Evolutionary conservation across 2,888 invertebrate genomes (phyloP).

Genomic region (Falcaria lacertinaria): DNA sequence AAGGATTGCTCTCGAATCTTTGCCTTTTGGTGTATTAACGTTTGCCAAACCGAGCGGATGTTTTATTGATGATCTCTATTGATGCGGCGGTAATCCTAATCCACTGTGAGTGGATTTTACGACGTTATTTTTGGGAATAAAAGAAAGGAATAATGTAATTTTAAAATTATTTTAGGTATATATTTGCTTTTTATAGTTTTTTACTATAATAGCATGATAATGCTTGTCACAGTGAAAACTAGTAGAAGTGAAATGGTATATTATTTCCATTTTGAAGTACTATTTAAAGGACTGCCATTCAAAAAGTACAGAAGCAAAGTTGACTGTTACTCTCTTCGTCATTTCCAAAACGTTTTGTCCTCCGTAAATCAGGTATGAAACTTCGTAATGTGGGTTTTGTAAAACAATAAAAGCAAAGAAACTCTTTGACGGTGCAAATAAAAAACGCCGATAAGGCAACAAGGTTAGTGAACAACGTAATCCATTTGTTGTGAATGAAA

Average conservation of each 20-base stretch:
- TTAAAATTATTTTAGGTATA: no score
- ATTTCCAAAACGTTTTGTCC: neutral
- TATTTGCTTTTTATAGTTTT: no score
- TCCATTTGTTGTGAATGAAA: constrained; percentile 74
- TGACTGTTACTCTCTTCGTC: neutral
- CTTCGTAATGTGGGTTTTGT: constrained; percentile 16
- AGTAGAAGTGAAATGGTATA: no score
- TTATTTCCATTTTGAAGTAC: neutral
- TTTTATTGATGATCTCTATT: constrained; percentile 20
- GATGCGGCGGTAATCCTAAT: constrained; percentile 2
- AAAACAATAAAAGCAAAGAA: constrained; percentile 23
- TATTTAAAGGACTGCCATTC: neutral
- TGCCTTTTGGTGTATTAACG: constrained; percentile 17
- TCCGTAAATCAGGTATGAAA: constrained; percentile 1
- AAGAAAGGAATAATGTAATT: no score
- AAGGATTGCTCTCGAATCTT: constrained; percentile 32
- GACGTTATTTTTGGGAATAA: neutral
- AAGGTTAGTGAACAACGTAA: constrained; percentile 63
- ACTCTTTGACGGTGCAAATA: constrained; percentile 38
- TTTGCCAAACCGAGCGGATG: constrained; percentile 10
- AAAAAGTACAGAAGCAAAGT: neutral
- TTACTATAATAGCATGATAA: no score
- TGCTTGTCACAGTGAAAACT: no score
- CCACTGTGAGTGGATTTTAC: neutral
- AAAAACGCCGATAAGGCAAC: constrained; percentile 52